phyloP scores from a whole-genome alignment of 2,113 vertebrate genomes.

The Phainopepla nitens region DNA sequence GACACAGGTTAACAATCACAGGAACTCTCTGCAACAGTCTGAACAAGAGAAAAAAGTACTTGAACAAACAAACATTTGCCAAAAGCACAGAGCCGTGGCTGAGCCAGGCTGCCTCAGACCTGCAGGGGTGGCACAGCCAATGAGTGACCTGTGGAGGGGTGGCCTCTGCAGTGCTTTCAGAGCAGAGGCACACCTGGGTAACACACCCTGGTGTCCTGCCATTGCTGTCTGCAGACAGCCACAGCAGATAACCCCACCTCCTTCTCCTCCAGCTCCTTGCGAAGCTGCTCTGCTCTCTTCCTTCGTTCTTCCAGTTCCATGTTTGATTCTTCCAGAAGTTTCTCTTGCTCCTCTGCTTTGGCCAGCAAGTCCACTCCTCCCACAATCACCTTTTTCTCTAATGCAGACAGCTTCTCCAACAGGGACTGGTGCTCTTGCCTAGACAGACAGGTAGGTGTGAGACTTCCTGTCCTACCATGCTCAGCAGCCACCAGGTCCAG shows the following conservation, averaged over 20 bases:
- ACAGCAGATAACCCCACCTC: conserved; percentile 71
- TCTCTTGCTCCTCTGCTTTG: conserved; percentile 98
- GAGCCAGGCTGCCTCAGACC: neutral
- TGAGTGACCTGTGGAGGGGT: accelerated
- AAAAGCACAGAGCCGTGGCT: neutral
- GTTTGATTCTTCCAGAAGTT: conserved; percentile 96
- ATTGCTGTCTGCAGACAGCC: neutral
- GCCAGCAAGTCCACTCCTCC: conserved; percentile 96
- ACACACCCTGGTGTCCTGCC: neutral
- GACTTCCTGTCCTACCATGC: neutral
- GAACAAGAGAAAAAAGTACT: neutral
- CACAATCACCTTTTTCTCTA: conserved; percentile 98
- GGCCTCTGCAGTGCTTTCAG: neutral
- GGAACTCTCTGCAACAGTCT: neutral
- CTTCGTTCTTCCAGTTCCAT: conserved; percentile 92
- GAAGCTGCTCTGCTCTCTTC: conserved; percentile 90
- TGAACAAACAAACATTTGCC: neutral
- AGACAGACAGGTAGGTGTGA: neutral
- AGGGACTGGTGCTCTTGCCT: conserved; percentile 95
- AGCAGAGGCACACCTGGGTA: neutral
- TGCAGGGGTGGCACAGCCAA: accelerated
- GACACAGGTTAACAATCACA: neutral
- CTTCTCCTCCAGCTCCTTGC: conserved; percentile 95
- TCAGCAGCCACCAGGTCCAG: neutral
- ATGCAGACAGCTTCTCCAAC: conserved; percentile 88